These are phyloP conservation scores for Sisyra terminalis DNA, from an alignment of 2,888 invertebrate species.

Conservation along the genomic window DNA sequence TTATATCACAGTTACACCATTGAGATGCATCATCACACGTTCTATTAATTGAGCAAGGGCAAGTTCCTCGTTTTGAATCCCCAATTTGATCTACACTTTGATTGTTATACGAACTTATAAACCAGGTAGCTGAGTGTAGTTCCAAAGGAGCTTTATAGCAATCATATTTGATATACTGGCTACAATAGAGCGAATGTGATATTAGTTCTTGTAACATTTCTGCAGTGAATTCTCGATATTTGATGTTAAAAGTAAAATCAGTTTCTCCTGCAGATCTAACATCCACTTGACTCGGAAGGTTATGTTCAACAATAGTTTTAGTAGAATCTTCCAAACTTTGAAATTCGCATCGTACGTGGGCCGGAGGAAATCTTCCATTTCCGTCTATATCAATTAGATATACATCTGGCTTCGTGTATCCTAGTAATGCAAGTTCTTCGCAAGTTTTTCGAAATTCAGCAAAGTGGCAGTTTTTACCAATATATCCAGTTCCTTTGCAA, in stretches of 20 bases:
- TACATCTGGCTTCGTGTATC: slow-evolving; percentile 78
- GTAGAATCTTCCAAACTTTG: slow-evolving; percentile 71
- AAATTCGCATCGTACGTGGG: slow-evolving; percentile 84
- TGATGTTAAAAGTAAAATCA: slow-evolving; percentile 72
- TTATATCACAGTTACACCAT: slow-evolving; percentile 83
- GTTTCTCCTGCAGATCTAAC: slow-evolving; percentile 61
- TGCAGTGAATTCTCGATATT: slow-evolving; percentile 75
- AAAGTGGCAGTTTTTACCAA: slow-evolving; percentile 89
- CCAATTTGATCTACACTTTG: slow-evolving; percentile 37
- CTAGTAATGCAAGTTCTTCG: slow-evolving; percentile 71
- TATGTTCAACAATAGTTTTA: slow-evolving; percentile 81
- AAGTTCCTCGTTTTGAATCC: slow-evolving; percentile 36
- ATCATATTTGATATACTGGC: slow-evolving; percentile 79
- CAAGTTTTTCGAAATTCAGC: slow-evolving; percentile 83
- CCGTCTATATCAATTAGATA: slow-evolving; percentile 90
- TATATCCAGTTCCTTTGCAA: slow-evolving; percentile 79
- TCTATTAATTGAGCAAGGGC: slow-evolving; percentile 59
- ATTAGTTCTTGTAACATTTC: slow-evolving; percentile 85
- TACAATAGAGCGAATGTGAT: slow-evolving; percentile 76
- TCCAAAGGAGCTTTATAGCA: slow-evolving; percentile 79
- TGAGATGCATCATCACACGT: slow-evolving; percentile 67
- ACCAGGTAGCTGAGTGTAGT: slow-evolving; percentile 78
- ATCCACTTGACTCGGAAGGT: slow-evolving; percentile 78
- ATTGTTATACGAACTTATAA: slow-evolving; percentile 61
- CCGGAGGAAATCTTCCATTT: slow-evolving; percentile 81